Conservation (phyloP, 2,888 invertebrate species). For the Coenonympha glycerion region DNA sequence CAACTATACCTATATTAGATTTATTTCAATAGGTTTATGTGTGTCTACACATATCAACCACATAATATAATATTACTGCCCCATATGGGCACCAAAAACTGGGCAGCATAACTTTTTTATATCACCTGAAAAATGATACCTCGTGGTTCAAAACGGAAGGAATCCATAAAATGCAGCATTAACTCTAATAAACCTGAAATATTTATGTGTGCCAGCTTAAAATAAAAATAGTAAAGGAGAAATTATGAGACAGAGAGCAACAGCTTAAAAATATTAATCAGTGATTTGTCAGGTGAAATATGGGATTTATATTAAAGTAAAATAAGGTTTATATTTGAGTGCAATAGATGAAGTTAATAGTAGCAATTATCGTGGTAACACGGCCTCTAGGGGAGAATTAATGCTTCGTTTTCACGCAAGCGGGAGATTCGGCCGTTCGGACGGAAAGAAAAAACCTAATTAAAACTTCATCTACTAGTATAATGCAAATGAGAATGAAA, state of each 20-base stretch:
- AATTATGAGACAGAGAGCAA: constrained; percentile 1
- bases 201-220: not conserved
- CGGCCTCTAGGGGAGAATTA: constrained; percentile 8
- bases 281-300: not conserved
- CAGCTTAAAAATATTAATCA: constrained; percentile 2
- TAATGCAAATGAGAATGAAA: constrained; percentile 11
- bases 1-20: too few species aligned
- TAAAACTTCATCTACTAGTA: constrained; percentile 11
- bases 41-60: too few species aligned
- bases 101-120: too few species aligned
- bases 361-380: constrained; percentile 11
- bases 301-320: not conserved
- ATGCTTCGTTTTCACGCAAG: constrained; percentile 12
- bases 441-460: constrained; percentile 8
- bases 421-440: constrained; percentile 1
- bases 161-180: not conserved
- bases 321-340: constrained; percentile 1
- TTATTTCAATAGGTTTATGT: too few species aligned
- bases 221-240: not conserved
- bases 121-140: too few species aligned
- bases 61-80: too few species aligned
- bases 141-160: too few species aligned
- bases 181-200: not conserved
- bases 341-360: not conserved
- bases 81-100: too few species aligned